Conservation (phyloP, 2,797 vertebrate genomes). For the Peromyscus aztecus region DNA sequence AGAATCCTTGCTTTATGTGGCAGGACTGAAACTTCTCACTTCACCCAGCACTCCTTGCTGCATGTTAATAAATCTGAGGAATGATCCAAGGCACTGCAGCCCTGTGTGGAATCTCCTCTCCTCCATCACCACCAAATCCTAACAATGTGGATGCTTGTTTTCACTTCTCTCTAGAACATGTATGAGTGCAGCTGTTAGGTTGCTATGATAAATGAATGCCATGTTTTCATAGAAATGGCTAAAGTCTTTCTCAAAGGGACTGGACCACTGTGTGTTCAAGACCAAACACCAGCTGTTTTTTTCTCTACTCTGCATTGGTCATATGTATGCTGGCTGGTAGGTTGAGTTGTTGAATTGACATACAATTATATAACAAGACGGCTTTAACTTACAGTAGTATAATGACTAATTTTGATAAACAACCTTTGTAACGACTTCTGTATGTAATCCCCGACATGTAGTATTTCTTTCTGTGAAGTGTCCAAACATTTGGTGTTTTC, state of each 20-base stretch:
- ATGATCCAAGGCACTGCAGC: background rate
- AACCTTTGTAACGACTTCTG: background rate
- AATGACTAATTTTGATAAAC: background rate
- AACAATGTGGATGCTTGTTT: background rate
- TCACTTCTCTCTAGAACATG: background rate
- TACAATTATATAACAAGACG: background rate
- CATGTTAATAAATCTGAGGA: background rate
- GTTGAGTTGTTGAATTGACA: background rate
- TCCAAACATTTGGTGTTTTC: background rate
- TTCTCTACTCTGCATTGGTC: too few relatives aligned
- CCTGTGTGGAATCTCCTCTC: too few relatives aligned
- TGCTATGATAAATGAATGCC: background rate
- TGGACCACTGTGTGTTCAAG: background rate
- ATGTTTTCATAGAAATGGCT: background rate
- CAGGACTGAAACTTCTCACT: background rate
- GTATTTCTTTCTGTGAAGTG: background rate
- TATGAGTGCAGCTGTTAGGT: background rate
- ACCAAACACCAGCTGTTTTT: background rate
- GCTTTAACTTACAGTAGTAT: background rate
- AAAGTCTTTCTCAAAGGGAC: background rate
- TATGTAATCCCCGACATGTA: background rate
- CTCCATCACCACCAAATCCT: background rate
- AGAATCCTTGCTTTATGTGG: background rate
- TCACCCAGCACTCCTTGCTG: background rate
- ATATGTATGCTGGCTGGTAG: background rate